Conservation (phyloP, 2,113 vertebrate genomes). For the Mobula hypostoma region DNA sequence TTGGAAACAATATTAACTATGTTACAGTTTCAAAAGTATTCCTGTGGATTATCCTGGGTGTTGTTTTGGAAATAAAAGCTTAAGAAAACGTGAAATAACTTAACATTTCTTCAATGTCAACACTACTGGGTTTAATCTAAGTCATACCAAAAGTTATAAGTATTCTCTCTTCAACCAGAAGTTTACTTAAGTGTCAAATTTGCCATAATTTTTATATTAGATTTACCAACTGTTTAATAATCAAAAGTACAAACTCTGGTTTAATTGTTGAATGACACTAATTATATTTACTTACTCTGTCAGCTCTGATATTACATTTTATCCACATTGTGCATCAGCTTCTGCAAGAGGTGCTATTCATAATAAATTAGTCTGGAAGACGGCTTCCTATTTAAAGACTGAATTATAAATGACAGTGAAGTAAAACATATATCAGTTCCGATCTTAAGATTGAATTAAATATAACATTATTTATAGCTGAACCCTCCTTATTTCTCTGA, state of each 20-base stretch:
- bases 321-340: conserved; percentile 13
- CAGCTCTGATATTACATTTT: conserved; percentile 17
- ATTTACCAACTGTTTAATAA: not conserved
- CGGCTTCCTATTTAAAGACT: not conserved
- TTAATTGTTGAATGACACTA: conserved; percentile 32
- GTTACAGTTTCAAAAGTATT: not conserved
- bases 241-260: conserved; percentile 12
- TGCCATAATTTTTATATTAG: not conserved
- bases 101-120: too few relatives aligned
- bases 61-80: not conserved
- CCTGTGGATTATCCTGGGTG: not conserved
- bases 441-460: not conserved
- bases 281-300: conserved; percentile 25
- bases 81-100: not conserved
- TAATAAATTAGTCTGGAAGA: conserved; percentile 27
- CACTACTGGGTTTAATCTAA: not conserved
- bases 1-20: too few relatives aligned
- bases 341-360: not conserved
- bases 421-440: not conserved
- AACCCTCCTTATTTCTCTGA: conserved; percentile 20
- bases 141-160: not conserved
- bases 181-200: not conserved
- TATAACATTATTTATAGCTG: conserved; percentile 28
- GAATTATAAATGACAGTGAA: conserved; percentile 17
- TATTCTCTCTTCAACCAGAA: conserved; percentile 16